Conservation (phyloP, 2,888 invertebrate genomes). For the Lamellibrachia columna region DNA sequence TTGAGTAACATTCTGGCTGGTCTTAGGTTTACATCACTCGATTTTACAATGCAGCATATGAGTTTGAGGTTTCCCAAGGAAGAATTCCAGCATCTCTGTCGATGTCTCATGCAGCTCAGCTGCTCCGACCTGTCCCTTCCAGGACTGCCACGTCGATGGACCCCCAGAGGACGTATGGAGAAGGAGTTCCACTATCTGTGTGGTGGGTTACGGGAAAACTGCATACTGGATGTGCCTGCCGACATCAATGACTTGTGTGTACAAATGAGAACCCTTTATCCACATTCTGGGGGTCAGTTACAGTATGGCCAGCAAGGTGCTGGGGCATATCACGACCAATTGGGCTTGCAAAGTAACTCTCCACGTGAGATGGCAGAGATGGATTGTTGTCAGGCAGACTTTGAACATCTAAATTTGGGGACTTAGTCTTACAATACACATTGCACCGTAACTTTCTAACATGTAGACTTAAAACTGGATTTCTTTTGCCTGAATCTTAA, state of each 20-base stretch:
- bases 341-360: not conserved
- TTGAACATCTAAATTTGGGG: not conserved
- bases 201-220: not conserved
- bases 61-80: not conserved
- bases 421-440: not conserved
- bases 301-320: not conserved
- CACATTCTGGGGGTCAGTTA: not conserved
- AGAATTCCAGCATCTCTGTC: constrained; percentile 16
- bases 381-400: not conserved
- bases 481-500: not conserved
- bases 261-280: not conserved
- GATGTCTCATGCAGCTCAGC: not conserved
- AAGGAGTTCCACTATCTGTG: not conserved
- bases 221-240: not conserved
- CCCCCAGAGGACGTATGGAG: not conserved
- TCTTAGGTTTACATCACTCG: not conserved
- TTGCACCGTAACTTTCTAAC: not conserved
- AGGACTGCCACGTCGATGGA: not conserved
- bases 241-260: constrained; percentile 12
- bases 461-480: not conserved
- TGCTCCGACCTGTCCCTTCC: not conserved
- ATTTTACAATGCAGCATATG: not conserved
- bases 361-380: not conserved
- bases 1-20: not conserved
- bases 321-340: not conserved